These are phyloP conservation scores for Stegastes partitus DNA, from an alignment of 2,113 vertebrate species.

Conservation along the genomic window DNA sequence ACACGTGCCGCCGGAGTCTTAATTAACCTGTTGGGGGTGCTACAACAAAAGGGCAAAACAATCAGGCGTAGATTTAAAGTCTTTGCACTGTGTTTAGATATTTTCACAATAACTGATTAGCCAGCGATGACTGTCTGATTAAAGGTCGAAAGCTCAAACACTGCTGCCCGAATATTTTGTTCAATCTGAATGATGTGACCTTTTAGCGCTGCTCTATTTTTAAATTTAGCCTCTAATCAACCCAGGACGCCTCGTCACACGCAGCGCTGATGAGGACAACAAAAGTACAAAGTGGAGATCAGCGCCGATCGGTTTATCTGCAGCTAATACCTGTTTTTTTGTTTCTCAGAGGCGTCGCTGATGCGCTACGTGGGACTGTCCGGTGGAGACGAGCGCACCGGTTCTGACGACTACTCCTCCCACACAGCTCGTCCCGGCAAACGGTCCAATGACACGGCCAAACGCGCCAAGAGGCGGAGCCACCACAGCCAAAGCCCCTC, in stretches of 20 bases:
- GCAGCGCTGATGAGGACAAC: not conserved
- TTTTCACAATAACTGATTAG: not conserved
- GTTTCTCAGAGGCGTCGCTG: conserved; percentile 89
- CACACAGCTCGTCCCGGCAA: conserved; percentile 93
- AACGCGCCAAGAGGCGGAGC: conserved; percentile 94
- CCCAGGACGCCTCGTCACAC: not conserved
- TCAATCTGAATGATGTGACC: conserved; percentile 4
- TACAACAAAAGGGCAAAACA: not conserved
- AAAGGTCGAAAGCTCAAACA: conserved; percentile 37
- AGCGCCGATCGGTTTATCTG: not conserved
- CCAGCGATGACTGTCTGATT: conserved; percentile 5
- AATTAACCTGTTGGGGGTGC: not conserved
- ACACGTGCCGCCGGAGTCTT: not conserved
- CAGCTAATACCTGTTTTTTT: not conserved
- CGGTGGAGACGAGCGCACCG: conserved; percentile 88
- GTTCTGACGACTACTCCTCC: conserved; percentile 89
- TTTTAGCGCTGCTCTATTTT: conserved; percentile 16
- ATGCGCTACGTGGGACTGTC: conserved; percentile 91
- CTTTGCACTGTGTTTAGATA: not conserved
- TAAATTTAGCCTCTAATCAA: conserved; percentile 14
- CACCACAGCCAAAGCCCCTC: conserved; percentile 95
- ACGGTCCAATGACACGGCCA: conserved; percentile 91
- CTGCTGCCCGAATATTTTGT: not conserved
- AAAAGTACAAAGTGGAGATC: not conserved
- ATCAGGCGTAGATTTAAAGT: not conserved